Evolutionary conservation across 2,888 invertebrate species (phyloP).

Genomic region (Incurvaria masculella): DNA sequence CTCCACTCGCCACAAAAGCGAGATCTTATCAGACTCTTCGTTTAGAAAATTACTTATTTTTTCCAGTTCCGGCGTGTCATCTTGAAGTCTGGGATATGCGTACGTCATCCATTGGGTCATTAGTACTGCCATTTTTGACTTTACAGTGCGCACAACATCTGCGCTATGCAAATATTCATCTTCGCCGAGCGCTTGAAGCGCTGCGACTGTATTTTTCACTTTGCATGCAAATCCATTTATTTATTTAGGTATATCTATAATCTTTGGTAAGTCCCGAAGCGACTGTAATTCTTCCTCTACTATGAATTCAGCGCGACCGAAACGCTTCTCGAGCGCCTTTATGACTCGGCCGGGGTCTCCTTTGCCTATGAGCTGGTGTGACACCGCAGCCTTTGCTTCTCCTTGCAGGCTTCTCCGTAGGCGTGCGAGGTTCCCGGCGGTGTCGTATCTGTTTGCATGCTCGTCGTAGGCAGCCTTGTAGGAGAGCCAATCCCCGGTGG

Average conservation of each 20-base stretch:
- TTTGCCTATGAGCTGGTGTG: neutral
- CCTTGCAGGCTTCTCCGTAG: neutral
- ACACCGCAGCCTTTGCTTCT: neutral
- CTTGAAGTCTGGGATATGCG: neutral
- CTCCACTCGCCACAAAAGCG: too few species aligned
- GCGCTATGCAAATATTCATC: neutral
- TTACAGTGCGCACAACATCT: neutral
- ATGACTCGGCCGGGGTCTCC: neutral
- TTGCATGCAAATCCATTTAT: neutral
- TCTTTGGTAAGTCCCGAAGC: neutral
- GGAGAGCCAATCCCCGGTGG: neutral
- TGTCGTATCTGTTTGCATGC: neutral
- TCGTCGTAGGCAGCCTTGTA: constrained; percentile 1
- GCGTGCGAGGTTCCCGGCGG: neutral
- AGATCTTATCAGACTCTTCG: neutral
- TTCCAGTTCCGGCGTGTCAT: neutral
- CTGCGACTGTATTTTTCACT: neutral
- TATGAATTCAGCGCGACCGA: neutral
- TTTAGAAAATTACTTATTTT: neutral
- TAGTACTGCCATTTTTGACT: neutral
- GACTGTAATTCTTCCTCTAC: neutral
- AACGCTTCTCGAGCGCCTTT: neutral
- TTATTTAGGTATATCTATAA: neutral
- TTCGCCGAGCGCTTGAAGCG: neutral
- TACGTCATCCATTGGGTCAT: neutral